Conservation (phyloP, 2,113 vertebrate species). For the Aix galericulata region DNA sequence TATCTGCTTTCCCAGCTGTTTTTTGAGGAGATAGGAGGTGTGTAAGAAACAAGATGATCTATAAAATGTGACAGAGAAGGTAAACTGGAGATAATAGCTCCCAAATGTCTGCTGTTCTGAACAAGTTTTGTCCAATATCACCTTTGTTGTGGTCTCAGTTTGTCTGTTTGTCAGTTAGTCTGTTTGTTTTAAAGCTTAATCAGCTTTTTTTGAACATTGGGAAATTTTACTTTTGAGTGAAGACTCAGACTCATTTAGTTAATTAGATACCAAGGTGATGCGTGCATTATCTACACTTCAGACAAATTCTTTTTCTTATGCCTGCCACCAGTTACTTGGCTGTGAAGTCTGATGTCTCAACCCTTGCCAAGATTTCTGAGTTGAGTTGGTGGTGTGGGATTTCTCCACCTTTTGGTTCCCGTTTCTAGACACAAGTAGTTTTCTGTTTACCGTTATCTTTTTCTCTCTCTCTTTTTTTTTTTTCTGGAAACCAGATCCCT, state of each 20-base stretch:
- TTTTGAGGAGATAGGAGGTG: not conserved
- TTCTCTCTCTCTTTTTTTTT: not conserved
- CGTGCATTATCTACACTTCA: not conserved
- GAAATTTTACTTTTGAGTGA: not conserved
- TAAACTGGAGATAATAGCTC: not conserved
- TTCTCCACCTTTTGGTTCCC: not conserved
- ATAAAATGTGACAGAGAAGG: not conserved
- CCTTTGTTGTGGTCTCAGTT: not conserved
- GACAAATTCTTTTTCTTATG: not conserved
- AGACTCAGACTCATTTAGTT: not conserved
- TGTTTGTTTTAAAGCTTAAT: not conserved
- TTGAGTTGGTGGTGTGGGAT: not conserved
- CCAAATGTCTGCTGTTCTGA: not conserved
- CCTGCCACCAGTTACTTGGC: not conserved
- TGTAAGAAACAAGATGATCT: not conserved
- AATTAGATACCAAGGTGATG: not conserved
- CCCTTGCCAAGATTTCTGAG: conserved; percentile 19
- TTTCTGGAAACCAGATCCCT: not conserved
- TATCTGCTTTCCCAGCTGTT: not conserved
- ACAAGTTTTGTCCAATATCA: not conserved
- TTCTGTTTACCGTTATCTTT: not conserved
- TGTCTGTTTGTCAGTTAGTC: not conserved
- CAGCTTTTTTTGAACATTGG: not conserved
- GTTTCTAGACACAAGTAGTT: not conserved
- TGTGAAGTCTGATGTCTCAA: conserved; percentile 3